A percentile compares a stretch with the other conserved stretches of the same genome.
phyloP scores from a whole-genome alignment of 2,797 vertebrate species.

The Bovichtus diacanthus region DNA sequence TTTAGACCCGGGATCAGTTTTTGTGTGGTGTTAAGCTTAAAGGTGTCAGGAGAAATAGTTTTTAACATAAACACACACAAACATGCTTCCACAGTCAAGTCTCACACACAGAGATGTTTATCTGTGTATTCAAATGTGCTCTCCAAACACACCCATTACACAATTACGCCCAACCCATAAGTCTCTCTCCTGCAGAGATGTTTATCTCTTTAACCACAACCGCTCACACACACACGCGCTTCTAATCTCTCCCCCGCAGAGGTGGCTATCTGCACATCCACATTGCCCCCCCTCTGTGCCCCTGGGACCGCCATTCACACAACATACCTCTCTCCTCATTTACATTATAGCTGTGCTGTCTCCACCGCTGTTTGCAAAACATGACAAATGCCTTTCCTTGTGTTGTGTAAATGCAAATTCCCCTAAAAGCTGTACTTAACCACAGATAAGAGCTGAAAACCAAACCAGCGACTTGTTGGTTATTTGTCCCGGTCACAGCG shows the following conservation, averaged over 20 bases:
- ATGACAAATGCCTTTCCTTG: constrained; percentile 6
- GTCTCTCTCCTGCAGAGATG: constrained; percentile 38
- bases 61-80: constrained; percentile 2
- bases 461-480: constrained; percentile 18
- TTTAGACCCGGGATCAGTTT: constrained; percentile 15
- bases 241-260: constrained; percentile 38
- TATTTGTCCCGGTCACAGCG: constrained; percentile 17
- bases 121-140: constrained; percentile 51
- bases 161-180: constrained; percentile 41
- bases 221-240: constrained; percentile 1
- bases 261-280: constrained; percentile 34
- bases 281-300: constrained; percentile 32
- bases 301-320: constrained; percentile 14
- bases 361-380: constrained; percentile 10
- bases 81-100: neutral
- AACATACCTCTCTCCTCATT: neutral
- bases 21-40: neutral
- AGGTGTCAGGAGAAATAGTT: constrained; percentile 21
- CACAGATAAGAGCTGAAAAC: constrained; percentile 15
- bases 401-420: constrained; percentile 20
- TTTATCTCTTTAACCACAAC: constrained; percentile 36
- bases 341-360: neutral
- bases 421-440: neutral
- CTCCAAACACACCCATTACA: constrained; percentile 35
- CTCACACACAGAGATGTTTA: constrained; percentile 40